Conservation (phyloP, 2,888 invertebrate species). For the Dermolepida albohirtum region DNA sequence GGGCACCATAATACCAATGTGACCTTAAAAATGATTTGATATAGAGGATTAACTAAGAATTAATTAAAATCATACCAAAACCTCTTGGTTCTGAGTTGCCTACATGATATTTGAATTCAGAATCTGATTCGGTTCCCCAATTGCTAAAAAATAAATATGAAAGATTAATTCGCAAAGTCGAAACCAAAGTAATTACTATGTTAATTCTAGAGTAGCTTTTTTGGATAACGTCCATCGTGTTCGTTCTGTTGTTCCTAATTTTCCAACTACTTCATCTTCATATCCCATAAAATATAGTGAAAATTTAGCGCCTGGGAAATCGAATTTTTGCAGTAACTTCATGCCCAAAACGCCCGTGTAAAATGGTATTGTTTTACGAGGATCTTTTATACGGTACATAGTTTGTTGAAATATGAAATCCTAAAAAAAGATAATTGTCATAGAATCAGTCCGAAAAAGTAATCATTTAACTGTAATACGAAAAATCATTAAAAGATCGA, state of each 20-base stretch:
- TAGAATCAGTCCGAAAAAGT: no score
- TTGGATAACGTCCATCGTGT: slow-evolving; percentile 83
- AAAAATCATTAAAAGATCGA: no score
- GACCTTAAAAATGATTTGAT: slow-evolving; percentile 68
- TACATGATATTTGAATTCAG: slow-evolving; percentile 84
- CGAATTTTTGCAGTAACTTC: slow-evolving; percentile 87
- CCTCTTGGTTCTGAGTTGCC: slow-evolving; percentile 92
- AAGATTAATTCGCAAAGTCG: slow-evolving; percentile 3
- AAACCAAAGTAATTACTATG: slow-evolving; percentile 75
- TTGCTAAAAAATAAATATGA: slow-evolving; percentile 75
- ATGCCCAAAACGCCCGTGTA: slow-evolving; percentile 93
- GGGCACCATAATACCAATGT: slow-evolving; percentile 91
- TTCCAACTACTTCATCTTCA: slow-evolving; percentile 79
- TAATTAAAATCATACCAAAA: slow-evolving; percentile 71
- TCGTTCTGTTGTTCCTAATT: slow-evolving; percentile 72
- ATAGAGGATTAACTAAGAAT: not conserved
- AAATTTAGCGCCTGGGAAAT: slow-evolving; percentile 91
- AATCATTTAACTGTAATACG: no score
- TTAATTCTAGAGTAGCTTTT: slow-evolving; percentile 90
- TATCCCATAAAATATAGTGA: slow-evolving; percentile 93
- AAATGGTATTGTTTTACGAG: slow-evolving; percentile 86
- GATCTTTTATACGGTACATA: slow-evolving; percentile 96
- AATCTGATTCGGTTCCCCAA: slow-evolving; percentile 93
- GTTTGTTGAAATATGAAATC: slow-evolving; percentile 96
- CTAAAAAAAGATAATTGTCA: slow-evolving; percentile 64